Base-by-base conservation (phyloP, 2,797 vertebrate species). In the Chelonia mydas region DNA sequence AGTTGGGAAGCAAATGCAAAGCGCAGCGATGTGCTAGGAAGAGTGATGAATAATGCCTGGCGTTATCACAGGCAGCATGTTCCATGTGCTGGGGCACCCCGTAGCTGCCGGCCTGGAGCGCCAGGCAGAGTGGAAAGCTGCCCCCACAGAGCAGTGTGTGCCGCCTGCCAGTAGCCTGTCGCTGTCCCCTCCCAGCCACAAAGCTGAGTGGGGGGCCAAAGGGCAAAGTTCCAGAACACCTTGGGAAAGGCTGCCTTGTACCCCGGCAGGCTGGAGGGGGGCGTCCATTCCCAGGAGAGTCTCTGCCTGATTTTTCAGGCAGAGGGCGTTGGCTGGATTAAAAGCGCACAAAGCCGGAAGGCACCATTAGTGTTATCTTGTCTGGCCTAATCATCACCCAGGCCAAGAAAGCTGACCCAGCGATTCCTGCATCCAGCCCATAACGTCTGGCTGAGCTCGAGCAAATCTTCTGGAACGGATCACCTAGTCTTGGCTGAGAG, bases 51-150 rank as follows among this genome's bases (percentile, higher is more conserved):
- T 2, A 0, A 54, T 6, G 45, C 28, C 85, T n/a, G 82, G 83
- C 23, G 33, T 37, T 76, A 59, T 41, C 87, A 77, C 81, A 76
- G 1, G 0, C 50, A 78, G 77, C 16, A 13, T 2, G 21, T 3
- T 84, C 72, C 25, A 0, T 3, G 0, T 51, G 50, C 50, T 82
- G 45, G 65, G 50, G 57, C 92, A 45, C 4, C 72, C 50, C 21
- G 21, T 57, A 41, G 86, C 72, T 6, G 12, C 68, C 23, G 51
- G 51, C 55, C 0, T 0, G 92, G 25, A 55, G 78, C 50, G 17
- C 6, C 1, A 27, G 41, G 15, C 50, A 59, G 84, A 59, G 53
- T 33, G 23, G 1, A 3, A 31, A 61, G 1, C 49, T 86, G 28
- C 31, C 49, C 41, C 49, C 54, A 59, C 47, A 92, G 33, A 91